A percentile compares a stretch with the other conserved stretches of the same genome.
phyloP scores from a whole-genome alignment of 2,888 invertebrate species.

The Troides oblongomaculatus region DNA sequence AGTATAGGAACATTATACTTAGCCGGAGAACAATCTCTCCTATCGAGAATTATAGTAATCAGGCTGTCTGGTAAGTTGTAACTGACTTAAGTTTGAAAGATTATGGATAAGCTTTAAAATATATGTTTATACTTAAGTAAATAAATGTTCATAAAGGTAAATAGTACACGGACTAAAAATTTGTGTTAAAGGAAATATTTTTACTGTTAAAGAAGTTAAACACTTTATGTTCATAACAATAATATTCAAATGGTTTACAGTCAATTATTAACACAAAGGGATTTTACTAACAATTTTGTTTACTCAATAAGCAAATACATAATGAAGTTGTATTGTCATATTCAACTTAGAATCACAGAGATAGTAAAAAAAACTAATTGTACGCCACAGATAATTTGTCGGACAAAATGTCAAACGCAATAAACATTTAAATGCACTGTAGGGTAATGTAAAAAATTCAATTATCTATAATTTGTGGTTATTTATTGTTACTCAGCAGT shows the following conservation, averaged over 20 bases:
- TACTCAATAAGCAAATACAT: background rate
- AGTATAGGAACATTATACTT: constrained; percentile 59
- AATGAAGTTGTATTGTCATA: background rate
- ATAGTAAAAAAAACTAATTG: background rate
- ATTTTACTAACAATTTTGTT: no score
- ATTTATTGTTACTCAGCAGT: constrained; percentile 12
- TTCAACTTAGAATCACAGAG: background rate
- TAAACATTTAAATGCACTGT: constrained; percentile 2
- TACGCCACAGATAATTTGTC: background rate
- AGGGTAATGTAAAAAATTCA: constrained; percentile 8
- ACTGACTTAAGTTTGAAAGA: background rate
- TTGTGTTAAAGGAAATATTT: no score
- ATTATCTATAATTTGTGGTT: constrained; percentile 16
- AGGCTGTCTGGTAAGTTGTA: background rate
- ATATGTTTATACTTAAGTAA: no score
- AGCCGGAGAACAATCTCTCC: constrained; percentile 59
- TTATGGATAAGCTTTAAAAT: background rate
- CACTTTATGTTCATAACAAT: no score
- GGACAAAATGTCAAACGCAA: background rate
- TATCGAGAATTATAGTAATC: constrained; percentile 38
- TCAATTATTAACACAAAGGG: no score
- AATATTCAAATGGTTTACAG: no score
- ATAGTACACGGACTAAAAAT: no score
- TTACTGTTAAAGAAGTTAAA: no score
- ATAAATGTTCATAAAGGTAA: no score